Base-by-base conservation (phyloP, 2,797 vertebrate species). In the Hephaestus fuliginosus region DNA sequence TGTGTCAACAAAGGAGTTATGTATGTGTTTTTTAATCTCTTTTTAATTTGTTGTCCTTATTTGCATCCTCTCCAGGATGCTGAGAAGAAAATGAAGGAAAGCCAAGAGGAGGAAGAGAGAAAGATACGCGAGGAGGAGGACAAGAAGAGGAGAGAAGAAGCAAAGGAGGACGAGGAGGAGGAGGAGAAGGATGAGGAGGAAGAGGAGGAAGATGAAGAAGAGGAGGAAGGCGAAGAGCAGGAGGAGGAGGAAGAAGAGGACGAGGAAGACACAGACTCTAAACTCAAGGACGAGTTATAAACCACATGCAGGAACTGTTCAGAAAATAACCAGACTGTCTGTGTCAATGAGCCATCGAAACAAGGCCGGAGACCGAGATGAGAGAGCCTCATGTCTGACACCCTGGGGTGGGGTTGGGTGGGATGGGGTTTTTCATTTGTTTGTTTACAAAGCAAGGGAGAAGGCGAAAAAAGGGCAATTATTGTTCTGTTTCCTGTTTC, bases 211-310 rank as follows among this genome's bases (percentile, higher is more conserved):
- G 92, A 92, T 0, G 93, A 94, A 0, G 94, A 91, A 0, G 89
- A 86, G 0, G 92, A 90, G 0, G 86, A 91, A 0, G 88, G 87
- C 0, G 85, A 94, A 0, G 82, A 90, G 0, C 87, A 92, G 3
- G 90, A 91, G 18, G 88, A 90, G 4, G 89, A 91, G 0, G 93
- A 94, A 0, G 90, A 93, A 0, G 93, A 94, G 20, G 93, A 94
- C 0, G 89, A 93, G 1, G 93, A 95, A 51, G 93, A 91, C 91
- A 94, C 89, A 70, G 90, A 95, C 92, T 90, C 92, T 91, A 93
- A 90, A 85, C 86, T 93, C 84, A 96, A 96, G 90, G 95, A 96
- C 70, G 95, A 97, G 91, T 93, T 96, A 88, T 96, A 96, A 96
- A 92, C 51, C 86, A 70, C 36, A 56, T 52, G 71, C 80, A 83